These are phyloP conservation scores for Phlogophora meticulosa DNA, from an alignment of 2,888 invertebrate genomes.

Conservation along the genomic window DNA sequence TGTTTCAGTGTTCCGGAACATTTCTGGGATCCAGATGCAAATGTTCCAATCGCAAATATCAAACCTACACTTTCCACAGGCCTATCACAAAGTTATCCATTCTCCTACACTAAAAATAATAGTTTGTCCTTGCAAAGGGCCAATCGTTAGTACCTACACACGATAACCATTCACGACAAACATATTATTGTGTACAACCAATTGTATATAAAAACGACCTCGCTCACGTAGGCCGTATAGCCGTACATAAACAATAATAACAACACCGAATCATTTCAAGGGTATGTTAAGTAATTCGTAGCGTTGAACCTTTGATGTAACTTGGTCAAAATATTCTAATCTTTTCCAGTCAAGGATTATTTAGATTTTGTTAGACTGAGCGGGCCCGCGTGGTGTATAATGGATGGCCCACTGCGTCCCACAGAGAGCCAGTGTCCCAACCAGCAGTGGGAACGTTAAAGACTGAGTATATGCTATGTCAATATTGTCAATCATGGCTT, in stretches of 20 bases:
- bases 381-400: too few relatives aligned
- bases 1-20: too few relatives aligned
- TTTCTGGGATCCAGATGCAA: too few relatives aligned
- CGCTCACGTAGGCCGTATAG: slow-evolving; percentile 42
- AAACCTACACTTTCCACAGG: too few relatives aligned
- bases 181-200: slow-evolving; percentile 23
- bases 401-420: too few relatives aligned
- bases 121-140: slow-evolving; percentile 42
- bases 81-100: not conserved
- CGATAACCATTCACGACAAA: slow-evolving; percentile 39
- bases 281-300: not conserved
- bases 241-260: slow-evolving; percentile 37
- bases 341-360: not conserved
- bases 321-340: not conserved
- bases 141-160: slow-evolving; percentile 8
- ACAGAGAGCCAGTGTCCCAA: too few relatives aligned
- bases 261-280: slow-evolving; percentile 19
- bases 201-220: slow-evolving; percentile 44
- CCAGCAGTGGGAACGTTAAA: too few relatives aligned
- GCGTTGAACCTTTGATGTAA: not conserved
- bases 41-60: too few relatives aligned
- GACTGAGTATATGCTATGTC: too few relatives aligned
- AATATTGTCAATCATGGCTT: too few relatives aligned
- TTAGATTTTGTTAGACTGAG: too few relatives aligned
- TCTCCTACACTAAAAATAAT: slow-evolving; percentile 7